Conservation (phyloP, 2,888 invertebrate genomes). For the Apotomis capreana region DNA sequence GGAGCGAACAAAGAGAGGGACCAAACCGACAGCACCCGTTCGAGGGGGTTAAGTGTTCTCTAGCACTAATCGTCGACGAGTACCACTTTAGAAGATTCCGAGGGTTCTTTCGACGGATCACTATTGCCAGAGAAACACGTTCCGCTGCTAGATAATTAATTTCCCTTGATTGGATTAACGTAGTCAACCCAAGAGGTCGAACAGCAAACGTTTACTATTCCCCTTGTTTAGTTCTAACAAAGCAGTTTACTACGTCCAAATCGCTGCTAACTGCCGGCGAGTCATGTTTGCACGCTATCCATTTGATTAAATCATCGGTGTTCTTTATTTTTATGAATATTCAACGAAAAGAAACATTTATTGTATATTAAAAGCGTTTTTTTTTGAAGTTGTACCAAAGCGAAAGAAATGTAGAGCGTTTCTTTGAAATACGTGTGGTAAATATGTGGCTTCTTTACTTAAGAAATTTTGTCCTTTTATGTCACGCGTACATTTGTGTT, state of each 20-base stretch:
- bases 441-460: slow-evolving; percentile 57
- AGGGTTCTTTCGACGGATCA: slow-evolving; percentile 76
- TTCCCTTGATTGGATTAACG: slow-evolving; percentile 72
- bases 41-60: slow-evolving; percentile 69
- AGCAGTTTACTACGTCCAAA: slow-evolving; percentile 29
- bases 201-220: slow-evolving; percentile 50
- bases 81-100: slow-evolving; percentile 66
- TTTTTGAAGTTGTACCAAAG: slow-evolving; percentile 39
- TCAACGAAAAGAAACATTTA: slow-evolving; percentile 55
- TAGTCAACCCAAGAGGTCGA: slow-evolving; percentile 57
- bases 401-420: slow-evolving; percentile 51
- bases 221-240: slow-evolving; percentile 34
- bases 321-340: slow-evolving; percentile 58
- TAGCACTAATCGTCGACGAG: slow-evolving; percentile 74
- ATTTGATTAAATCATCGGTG: slow-evolving; percentile 44
- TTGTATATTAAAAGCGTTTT: slow-evolving; percentile 45
- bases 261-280: slow-evolving; percentile 12
- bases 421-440: slow-evolving; percentile 53
- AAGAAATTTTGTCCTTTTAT: slow-evolving; percentile 48
- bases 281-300: slow-evolving; percentile 14
- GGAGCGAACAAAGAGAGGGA: slow-evolving; percentile 66
- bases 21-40: slow-evolving; percentile 62
- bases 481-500: slow-evolving; percentile 46
- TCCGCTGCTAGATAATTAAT: slow-evolving; percentile 72
- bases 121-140: slow-evolving; percentile 74